A percentile compares a stretch with the other conserved stretches of the same genome.
phyloP scores from a whole-genome alignment of 2,113 vertebrate genomes.

The Microtus montanus region DNA sequence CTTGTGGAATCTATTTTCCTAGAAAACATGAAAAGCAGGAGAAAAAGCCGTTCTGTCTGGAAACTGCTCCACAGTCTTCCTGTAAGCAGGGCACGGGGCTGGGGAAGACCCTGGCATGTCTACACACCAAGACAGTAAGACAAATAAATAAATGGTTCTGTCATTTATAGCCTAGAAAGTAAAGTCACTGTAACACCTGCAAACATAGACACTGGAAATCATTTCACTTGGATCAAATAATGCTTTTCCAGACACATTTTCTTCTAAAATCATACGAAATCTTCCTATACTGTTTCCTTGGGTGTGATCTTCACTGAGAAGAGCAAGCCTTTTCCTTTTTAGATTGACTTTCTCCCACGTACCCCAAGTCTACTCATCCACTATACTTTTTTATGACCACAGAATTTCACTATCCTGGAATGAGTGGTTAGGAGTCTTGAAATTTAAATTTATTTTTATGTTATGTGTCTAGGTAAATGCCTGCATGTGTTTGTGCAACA shows the following conservation, averaged over 20 bases:
- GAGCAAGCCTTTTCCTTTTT: conserved; percentile 28
- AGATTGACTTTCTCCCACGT: neutral
- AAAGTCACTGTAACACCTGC: conserved; percentile 55
- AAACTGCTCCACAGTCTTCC: conserved; percentile 60
- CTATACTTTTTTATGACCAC: neutral
- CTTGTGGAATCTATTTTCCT: conserved; percentile 76
- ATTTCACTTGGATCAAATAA: conserved; percentile 14
- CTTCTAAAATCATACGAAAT: conserved; percentile 28
- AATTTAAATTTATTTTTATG: neutral
- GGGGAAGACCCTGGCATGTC: conserved; percentile 4
- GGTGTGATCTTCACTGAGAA: conserved; percentile 18
- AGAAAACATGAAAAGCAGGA: conserved; percentile 71
- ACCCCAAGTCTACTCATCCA: conserved; percentile 6
- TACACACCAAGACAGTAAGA: conserved; percentile 1
- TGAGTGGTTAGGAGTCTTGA: neutral
- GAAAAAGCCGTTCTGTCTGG: conserved; percentile 64
- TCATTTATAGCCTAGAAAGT: conserved; percentile 53
- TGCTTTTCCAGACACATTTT: conserved; percentile 49
- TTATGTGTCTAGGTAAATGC: neutral
- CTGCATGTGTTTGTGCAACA: neutral
- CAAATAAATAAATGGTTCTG: conserved; percentile 51
- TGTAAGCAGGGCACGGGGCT: neutral
- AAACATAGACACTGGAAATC: conserved; percentile 39
- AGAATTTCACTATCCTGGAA: neutral
- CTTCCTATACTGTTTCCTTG: conserved; percentile 16